phyloP scores from a whole-genome alignment of 2,113 vertebrate genomes.

The Paratilapia polleni region DNA sequence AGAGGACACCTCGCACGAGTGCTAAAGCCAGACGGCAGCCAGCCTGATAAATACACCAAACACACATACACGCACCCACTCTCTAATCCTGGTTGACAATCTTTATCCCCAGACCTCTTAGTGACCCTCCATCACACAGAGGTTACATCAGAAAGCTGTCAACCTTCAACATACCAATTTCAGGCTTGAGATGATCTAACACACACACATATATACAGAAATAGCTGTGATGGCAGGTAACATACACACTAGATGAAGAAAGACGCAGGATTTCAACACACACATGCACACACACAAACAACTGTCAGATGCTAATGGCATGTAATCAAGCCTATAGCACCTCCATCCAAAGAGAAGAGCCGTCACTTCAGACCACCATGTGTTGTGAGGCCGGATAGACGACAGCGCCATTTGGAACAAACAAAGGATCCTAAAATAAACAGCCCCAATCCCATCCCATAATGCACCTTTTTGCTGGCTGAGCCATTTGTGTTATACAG shows the following conservation, averaged over 20 bases:
- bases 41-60: not conserved
- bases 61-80: not conserved
- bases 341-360: not conserved
- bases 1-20: not conserved
- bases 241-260: not conserved
- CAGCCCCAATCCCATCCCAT: conserved; percentile 2
- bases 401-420: not conserved
- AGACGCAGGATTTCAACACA: not conserved
- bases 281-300: not conserved
- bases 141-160: conserved; percentile 39
- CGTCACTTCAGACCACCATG: conserved; percentile 9
- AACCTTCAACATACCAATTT: conserved; percentile 41
- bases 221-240: not conserved
- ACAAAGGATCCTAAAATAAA: not conserved
- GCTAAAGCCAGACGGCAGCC: conserved; percentile 2
- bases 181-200: not conserved
- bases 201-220: conserved; percentile 11
- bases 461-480: conserved; percentile 4
- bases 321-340: conserved; percentile 11
- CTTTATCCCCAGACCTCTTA: conserved; percentile 42
- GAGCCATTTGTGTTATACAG: not conserved
- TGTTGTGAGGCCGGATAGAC: not conserved
- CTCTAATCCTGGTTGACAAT: conserved; percentile 43
- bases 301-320: conserved; percentile 1
- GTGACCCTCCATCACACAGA: conserved; percentile 45